Base-by-base conservation (phyloP, 2,113 vertebrate species). In the Coryphaenoides rupestris region DNA sequence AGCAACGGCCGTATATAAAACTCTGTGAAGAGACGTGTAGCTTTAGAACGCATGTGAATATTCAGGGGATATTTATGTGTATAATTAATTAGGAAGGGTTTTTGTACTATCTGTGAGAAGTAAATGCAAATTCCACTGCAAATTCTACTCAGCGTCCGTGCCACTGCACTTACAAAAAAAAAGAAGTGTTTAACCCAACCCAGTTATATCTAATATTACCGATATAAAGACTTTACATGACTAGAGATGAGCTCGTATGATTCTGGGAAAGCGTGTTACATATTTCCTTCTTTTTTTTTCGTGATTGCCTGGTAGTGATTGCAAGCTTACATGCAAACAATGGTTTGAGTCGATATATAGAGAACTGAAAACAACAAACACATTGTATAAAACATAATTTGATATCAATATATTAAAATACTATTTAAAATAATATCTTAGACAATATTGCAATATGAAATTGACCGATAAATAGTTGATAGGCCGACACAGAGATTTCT, bases 391-490 rank as follows among this genome's bases (percentile, higher is more conserved):
- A 88, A 87, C 86, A 84, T 88, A 84, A 88, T 89, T 89, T 87
- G 82, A 89, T 89, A 84, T 87, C 84, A 88, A 89, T 89, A 89
- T 88, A 87, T 89, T 88, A 89, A 89, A 89, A 90, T 89, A 90
- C 85, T 86, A 76, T 89, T 90, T 78, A 87, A 91, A 86, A 87
- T 82, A 83, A 88, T 87, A 84, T 87, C 79, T 88, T 82, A 80
- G 88, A 90, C 87, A 89, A 85, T 87, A 90, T 89, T 81, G 82
- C 79, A 84, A 85, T 86, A 85, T 89, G 85, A 79, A 87, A 88
- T 87, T 81, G 82, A 84, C 79, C 4, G 80, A 87, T 89, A 89
- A 86, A 86, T 86, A 87, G 72, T 75, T 86, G 80, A 75, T 83
- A 77, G 78, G 79, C 77, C 80, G 75, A 84, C 82, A 87, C 86